Evolutionary conservation across 2,797 vertebrate genomes (phyloP), one percentile per base, ranked within the genome.

Genomic region (Fratercula arctica): DNA sequence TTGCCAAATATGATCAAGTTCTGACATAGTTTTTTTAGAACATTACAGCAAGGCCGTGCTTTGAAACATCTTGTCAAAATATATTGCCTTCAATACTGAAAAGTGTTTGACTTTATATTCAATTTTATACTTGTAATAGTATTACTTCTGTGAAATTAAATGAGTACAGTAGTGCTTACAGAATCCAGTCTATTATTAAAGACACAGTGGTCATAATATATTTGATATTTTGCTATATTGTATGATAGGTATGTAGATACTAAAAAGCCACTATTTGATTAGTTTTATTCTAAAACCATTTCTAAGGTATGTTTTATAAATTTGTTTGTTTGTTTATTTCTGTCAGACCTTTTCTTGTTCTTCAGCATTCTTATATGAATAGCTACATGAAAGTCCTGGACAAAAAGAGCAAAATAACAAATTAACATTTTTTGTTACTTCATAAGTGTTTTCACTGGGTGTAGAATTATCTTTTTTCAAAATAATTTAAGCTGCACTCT

Each of bases 41-140:
- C 31, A 57, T 77, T 50, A 37, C 26, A 80, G 20, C 51, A 88
- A 84, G 35, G 41, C 24, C 26, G 18, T 69, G n/a, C 51, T 79
- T 83, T 67, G 59, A 91, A 96, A 68, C 12, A 35, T 50, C 85
- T 84, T 89, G 25, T 73, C 51, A 89, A 85, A 87, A 87, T n/a
- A 70, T 23, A 39, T 54, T 69, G 29, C 43, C 20, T 76, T 87
- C 54, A 69, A 6, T 67, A 28, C 63, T 51, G 29, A 7, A 28
- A 75, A 89, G 25, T 16, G 16, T 76, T 74, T 68, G 45, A 54
- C 41, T 81, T 82, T 48, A 73, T 33, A 25, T 26, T 15, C 13
- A 67, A 18, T 69, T 80, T 74, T 35, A 46, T 84, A 18, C 13
- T 56, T 72, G 15, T 35, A 31, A 10, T 48, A 37, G 6, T 64